Base-by-base conservation (phyloP, 2,797 vertebrate species). In the Anguilla obscura region DNA sequence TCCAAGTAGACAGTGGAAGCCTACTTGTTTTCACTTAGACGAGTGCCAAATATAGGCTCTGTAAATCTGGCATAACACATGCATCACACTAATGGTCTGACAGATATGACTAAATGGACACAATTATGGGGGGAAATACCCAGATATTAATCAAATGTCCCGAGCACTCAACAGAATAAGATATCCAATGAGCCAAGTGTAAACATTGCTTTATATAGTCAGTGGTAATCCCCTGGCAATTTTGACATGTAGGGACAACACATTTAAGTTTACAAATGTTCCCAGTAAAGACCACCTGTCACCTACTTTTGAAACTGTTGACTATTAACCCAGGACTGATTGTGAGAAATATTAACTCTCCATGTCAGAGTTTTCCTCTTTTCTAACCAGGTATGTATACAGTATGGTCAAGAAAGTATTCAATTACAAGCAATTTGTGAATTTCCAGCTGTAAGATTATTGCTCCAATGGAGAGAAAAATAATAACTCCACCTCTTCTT, bases 401-500 rank as follows among this genome's bases (percentile, higher is more conserved):
- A 45, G 40, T 45, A 45, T 45, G 40, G 30, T 33, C 27, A 76
- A 76, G 6, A 33, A 33, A 2, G 71, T 76, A 45, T 48, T 45
- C 6, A 45, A 80, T 80, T 45, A 48, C 33, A 16, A 3, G 10
- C 1, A 10, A 63, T 16, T 36, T 76, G 36, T 48, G 3, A 80
- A 45, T 18, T 50, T 8, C 45, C 45, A 82, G 21, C 40, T 24
- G 45, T 82, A 50, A n/a, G 1, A 82, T 33, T 71, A 30, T 4
- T 76, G 33, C 12, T n/a, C 40, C 7, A n/a, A 48, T 24, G 16
- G 18, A 48, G 24, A 18, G n/a, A 69, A 18, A 21, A 18, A 21
- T 21, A 40, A 48, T n/a, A 16, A 76, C 10, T 63, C 88, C 74
- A 95, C 96, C 93, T 96, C 99, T 86, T 98, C 97, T 91, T 99